A percentile compares a stretch with the other conserved stretches of the same genome.
phyloP scores from a whole-genome alignment of 2,113 vertebrate species.

The Sphaerodactylus townsendi region DNA sequence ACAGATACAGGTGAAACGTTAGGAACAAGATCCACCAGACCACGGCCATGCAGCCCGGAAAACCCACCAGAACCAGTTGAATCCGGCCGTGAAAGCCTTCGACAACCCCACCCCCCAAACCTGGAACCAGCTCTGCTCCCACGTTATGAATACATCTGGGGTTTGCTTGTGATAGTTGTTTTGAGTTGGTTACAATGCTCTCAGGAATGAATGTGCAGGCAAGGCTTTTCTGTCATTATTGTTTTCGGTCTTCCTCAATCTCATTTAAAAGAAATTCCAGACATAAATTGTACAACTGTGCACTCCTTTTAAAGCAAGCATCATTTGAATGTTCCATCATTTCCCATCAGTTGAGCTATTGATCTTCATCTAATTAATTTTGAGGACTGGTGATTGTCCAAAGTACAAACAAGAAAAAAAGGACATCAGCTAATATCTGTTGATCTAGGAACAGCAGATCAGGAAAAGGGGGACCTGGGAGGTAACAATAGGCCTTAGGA shows the following conservation, averaged over 20 bases:
- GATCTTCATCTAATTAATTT: background rate
- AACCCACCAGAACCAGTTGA: too few species aligned
- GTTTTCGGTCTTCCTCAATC: background rate
- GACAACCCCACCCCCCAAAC: too few species aligned
- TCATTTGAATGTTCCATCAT: constrained; percentile 1
- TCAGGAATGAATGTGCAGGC: background rate
- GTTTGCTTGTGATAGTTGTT: background rate
- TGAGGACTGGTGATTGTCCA: background rate
- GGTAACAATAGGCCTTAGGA: background rate
- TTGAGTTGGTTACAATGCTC: background rate
- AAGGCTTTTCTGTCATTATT: background rate
- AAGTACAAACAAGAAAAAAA: background rate
- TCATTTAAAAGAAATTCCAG: background rate
- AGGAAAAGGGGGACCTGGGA: background rate
- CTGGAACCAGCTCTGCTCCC: too few species aligned
- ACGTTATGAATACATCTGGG: background rate
- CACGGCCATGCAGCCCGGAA: too few species aligned
- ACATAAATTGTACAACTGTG: background rate
- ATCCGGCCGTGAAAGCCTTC: too few species aligned
- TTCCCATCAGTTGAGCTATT: background rate
- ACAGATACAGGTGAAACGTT: too few species aligned
- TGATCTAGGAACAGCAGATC: background rate
- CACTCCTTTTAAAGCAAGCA: background rate
- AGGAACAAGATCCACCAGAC: too few species aligned
- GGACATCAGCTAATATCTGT: background rate